Evolutionary conservation across 1,140 invertebrate genomes (phyloP), one percentile per base, ranked within the genome.

Genomic region (Papilio polyxenes): DNA sequence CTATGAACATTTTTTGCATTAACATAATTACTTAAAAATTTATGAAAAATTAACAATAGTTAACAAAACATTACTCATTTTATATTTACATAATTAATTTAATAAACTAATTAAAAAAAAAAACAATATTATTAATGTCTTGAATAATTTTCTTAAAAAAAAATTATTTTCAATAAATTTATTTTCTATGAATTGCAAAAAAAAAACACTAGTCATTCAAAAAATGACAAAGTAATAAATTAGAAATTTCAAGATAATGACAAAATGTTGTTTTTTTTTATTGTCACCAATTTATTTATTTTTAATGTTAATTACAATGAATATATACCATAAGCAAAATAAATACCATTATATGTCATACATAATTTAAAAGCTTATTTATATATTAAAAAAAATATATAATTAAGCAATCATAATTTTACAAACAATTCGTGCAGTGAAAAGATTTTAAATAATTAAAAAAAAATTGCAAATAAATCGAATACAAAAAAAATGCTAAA

Each of bases 71-170:
- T 31, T 65, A 20, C 20, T 31, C 3, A 31, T 31, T 31, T 31
- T 59, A 4, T 23, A 65, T 23, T 10, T 65, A 65, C 10, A 65
- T 4, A 65, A 3, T 23, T 31, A 1, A 31, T 23, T 69, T 40
- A 15, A 37, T 72, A 72, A 72, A 40, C 31, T 72, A 1, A 72
- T 17, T 72, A 17, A 72, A 62, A 62, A 72, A 59, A 59, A 72
- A 72, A 72, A n/a, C 65, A 37, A 65, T 23, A 62, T 65, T 65
- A 65, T 65, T 65, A 31, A 31, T 72, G 31, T 72, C 65, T 37
- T 17, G 10, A 72, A 72, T 40, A 11, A 4, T 37, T 72, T 72
- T 72, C 23, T 40, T 37, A 72, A 72, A 15, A 37, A 72, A 40
- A n/a, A n/a, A n/a, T n/a, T n/a, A n/a, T n/a, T n/a, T n/a, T 37